phyloP scores from a whole-genome alignment of 2,888 invertebrate genomes.

The Conops quadrifasciatus region DNA sequence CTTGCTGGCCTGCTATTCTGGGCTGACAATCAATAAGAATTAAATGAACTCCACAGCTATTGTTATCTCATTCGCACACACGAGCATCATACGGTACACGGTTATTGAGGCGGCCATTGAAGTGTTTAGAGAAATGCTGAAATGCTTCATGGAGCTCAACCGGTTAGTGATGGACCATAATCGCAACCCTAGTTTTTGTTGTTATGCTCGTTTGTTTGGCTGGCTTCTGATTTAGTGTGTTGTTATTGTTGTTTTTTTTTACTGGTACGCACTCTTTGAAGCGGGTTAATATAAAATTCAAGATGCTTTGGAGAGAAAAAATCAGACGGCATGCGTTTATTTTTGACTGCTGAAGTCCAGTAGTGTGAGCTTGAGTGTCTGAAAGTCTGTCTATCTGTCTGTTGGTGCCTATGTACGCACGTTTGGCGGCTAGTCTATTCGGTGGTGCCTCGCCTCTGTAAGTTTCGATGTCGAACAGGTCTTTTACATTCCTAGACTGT shows the following conservation, averaged over 20 bases:
- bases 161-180: background rate
- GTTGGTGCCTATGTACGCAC: too few species aligned
- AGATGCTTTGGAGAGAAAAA: constrained; percentile 19
- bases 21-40: too few species aligned
- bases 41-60: too few species aligned
- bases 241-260: constrained; percentile 37
- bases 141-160: background rate
- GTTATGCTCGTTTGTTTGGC: constrained; percentile 1
- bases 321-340: background rate
- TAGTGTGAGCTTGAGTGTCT: constrained; percentile 8
- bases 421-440: too few species aligned
- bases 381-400: constrained; percentile 6
- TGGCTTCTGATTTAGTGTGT: constrained; percentile 39
- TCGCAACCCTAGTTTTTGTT: background rate
- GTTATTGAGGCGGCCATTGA: constrained; percentile 34
- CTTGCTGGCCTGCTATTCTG: background rate
- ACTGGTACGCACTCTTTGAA: constrained; percentile 43
- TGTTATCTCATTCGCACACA: constrained; percentile 5
- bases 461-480: too few species aligned
- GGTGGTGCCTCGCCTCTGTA: too few species aligned
- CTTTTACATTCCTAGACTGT: too few species aligned
- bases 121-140: background rate
- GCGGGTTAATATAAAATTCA: constrained; percentile 56
- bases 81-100: constrained; percentile 30
- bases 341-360: background rate